Conservation (phyloP, 2,888 invertebrate genomes). For the Cataglyphis albicans region DNA sequence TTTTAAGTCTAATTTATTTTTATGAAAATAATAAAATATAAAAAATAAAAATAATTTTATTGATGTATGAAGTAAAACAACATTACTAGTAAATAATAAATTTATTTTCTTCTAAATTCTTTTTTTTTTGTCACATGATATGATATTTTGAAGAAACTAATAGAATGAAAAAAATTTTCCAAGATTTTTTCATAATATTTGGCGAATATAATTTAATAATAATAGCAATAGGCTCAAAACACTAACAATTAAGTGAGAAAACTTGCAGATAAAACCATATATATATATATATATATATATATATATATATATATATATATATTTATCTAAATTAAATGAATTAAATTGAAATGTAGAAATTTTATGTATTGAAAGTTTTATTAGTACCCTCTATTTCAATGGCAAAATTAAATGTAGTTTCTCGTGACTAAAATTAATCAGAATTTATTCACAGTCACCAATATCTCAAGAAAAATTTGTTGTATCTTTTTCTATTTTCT, state of each 20-base stretch:
- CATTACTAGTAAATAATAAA: background rate
- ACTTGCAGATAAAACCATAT: too few species aligned
- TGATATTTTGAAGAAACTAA: background rate
- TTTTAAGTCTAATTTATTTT: background rate
- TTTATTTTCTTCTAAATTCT: background rate
- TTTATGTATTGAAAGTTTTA: background rate
- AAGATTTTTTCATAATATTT: background rate
- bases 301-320: too few species aligned
- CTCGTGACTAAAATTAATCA: background rate
- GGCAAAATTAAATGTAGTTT: background rate
- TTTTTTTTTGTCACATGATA: background rate
- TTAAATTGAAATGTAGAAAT: background rate
- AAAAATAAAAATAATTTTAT: background rate
- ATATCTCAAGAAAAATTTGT: background rate
- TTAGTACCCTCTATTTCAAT: background rate
- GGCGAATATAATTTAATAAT: background rate
- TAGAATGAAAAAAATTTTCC: background rate
- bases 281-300: too few species aligned
- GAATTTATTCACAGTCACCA: background rate
- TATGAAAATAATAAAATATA: background rate
- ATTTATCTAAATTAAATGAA: background rate
- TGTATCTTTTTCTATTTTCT: background rate
- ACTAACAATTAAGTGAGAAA: too few species aligned
- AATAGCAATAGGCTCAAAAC: too few species aligned
- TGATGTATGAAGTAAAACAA: background rate